These are phyloP conservation scores for Sebastolobus altivelis DNA, from an alignment of 2,797 vertebrate species.

Conservation along the genomic window DNA sequence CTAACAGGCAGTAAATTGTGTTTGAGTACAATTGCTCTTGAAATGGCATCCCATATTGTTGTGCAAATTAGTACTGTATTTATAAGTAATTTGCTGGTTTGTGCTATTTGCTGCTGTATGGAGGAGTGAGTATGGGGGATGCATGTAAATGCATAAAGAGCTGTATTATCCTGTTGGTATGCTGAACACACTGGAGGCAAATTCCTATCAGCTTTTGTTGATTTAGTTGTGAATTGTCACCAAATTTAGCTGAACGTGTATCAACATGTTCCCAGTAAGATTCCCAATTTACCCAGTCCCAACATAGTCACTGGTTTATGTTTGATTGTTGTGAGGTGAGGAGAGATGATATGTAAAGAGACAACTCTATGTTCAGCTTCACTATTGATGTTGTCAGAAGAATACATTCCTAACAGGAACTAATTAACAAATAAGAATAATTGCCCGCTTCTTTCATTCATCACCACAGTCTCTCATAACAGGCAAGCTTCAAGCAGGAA, in stretches of 20 bases:
- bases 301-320: conserved; percentile 52
- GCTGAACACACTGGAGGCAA: conserved; percentile 17
- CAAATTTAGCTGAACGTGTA: conserved; percentile 21
- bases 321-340: conserved; percentile 61
- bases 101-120: conserved; percentile 23
- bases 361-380: conserved; percentile 56
- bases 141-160: conserved; percentile 20
- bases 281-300: conserved; percentile 12
- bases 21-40: conserved; percentile 17
- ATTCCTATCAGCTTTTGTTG: conserved; percentile 18
- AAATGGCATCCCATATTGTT: conserved; percentile 6
- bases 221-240: conserved; percentile 26
- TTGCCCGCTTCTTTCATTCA: conserved; percentile 78
- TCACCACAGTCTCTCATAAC: conserved; percentile 80
- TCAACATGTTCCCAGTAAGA: not conserved
- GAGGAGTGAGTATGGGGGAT: not conserved
- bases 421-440: conserved; percentile 87
- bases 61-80: conserved; percentile 27
- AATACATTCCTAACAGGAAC: conserved; percentile 78
- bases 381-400: conserved; percentile 65
- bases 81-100: conserved; percentile 37
- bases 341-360: conserved; percentile 56
- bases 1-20: conserved; percentile 15
- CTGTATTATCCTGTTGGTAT: conserved; percentile 22
- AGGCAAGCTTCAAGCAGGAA: conserved; percentile 84